Conservation (phyloP, 2,113 vertebrate genomes). For the Strix aluco region DNA sequence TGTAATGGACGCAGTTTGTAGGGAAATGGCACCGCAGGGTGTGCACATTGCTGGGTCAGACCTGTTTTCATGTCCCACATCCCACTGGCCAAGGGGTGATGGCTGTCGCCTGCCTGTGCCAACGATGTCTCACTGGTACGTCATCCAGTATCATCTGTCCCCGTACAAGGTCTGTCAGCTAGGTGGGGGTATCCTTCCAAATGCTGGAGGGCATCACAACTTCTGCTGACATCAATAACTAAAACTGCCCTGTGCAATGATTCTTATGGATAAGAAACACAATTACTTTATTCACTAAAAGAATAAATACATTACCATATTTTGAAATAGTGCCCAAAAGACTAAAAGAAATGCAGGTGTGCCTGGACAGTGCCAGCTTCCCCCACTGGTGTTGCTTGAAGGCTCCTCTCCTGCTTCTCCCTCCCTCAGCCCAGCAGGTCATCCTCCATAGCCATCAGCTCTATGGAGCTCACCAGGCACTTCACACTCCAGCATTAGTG, state of each 20-base stretch:
- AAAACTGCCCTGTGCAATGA: accelerated
- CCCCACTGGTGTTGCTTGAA: background rate
- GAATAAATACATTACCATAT: background rate
- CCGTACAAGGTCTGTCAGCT: background rate
- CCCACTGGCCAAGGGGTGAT: background rate
- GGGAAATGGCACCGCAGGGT: background rate
- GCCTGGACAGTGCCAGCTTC: background rate
- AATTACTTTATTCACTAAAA: background rate
- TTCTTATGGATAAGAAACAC: background rate
- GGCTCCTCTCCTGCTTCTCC: background rate
- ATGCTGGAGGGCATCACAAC: background rate
- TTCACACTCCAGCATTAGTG: accelerated
- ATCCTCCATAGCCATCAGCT: accelerated
- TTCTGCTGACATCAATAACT: background rate
- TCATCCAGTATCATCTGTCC: background rate
- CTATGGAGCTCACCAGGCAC: background rate
- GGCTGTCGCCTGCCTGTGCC: background rate
- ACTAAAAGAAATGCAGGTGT: background rate
- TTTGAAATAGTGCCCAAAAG: background rate
- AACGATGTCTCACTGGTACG: accelerated
- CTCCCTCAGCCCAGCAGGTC: background rate
- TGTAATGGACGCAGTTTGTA: background rate
- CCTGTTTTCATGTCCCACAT: background rate
- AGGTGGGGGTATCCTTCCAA: background rate
- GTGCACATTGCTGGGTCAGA: background rate